Evolutionary conservation across 2,113 vertebrate genomes (phyloP), one percentile per base, ranked within the genome.

Genomic region (Elgaria multicarinata): DNA sequence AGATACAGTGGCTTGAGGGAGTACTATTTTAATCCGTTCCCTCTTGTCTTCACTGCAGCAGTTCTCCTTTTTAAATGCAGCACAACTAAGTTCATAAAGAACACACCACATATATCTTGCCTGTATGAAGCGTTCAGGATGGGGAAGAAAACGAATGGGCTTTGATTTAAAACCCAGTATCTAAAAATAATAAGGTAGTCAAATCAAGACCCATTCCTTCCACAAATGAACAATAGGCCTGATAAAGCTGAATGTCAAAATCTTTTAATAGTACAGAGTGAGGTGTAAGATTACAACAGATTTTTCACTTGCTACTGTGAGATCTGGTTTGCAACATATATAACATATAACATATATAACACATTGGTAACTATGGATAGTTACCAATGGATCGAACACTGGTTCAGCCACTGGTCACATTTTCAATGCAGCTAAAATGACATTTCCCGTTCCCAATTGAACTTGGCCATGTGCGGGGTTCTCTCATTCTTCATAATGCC

Each of bases 21-120:
- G 3, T n/a, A 69, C 39, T 91, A 36, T 28, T 90, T 86, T 62
- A 75, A 53, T 26, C 39, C 42, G 53, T 91, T 90, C 87, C 84
- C 39, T 81, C 0, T 44, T 92, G 85, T 16, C 66, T 46, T 75
- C 71, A 85, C 18, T 71, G 44, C 50, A 74, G 22, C 62, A 90
- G 36, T 39, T 42, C 72, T 14, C 24, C 44, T 86, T 53, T 89
- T 90, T 33, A 22, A 1, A 53, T 67, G 50, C 46, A 71, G 33
- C 75, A 6, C 64, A 67, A 55, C 3, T 44, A 81, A 91, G 20
- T 7, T 16, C 31, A 75, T 0, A 24, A 76, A 90, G 36, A 87
- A 16, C 1, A 85, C 83, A 88, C 20, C 75, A 91, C 55, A 64
- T 26, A 55, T 69, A 4, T 4, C 12, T 31, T 53, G 18, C 28